Conservation (phyloP, 2,113 vertebrate genomes). For the Pelobates fuscus region DNA sequence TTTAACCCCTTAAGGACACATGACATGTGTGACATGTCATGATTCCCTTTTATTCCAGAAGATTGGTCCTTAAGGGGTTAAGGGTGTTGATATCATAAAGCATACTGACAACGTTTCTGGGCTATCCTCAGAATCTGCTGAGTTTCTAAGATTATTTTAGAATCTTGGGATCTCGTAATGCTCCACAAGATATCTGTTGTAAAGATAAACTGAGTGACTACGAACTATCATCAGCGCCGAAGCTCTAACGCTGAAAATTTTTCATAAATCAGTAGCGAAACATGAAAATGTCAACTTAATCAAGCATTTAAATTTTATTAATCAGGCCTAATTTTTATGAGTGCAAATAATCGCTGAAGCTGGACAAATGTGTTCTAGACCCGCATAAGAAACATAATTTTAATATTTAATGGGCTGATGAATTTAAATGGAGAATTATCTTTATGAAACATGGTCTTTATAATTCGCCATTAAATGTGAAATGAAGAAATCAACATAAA, state of each 20-base stretch:
- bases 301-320: conserved; percentile 81
- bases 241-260: conserved; percentile 66
- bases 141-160: conserved; percentile 27
- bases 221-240: conserved; percentile 24
- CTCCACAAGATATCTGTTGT: conserved; percentile 9
- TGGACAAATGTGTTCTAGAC: conserved; percentile 75
- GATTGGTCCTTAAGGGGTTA: too few species aligned
- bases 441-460: conserved; percentile 72
- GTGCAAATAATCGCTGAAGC: conserved; percentile 76
- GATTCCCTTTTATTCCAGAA: too few species aligned
- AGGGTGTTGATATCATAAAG: too few species aligned
- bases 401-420: conserved; percentile 75
- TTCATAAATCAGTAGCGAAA: conserved; percentile 79
- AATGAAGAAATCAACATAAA: conserved; percentile 73
- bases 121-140: conserved; percentile 10
- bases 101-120: too few species aligned
- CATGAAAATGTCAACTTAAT: conserved; percentile 79
- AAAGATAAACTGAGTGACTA: conserved; percentile 31
- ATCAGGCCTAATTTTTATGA: conserved; percentile 76
- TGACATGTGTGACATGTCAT: too few species aligned
- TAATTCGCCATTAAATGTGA: conserved; percentile 74
- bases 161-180: too few species aligned
- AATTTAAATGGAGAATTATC: conserved; percentile 80
- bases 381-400: conserved; percentile 78
- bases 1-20: too few species aligned